Conservation (phyloP, 1,140 invertebrate species). For the Vanessa atalanta region DNA sequence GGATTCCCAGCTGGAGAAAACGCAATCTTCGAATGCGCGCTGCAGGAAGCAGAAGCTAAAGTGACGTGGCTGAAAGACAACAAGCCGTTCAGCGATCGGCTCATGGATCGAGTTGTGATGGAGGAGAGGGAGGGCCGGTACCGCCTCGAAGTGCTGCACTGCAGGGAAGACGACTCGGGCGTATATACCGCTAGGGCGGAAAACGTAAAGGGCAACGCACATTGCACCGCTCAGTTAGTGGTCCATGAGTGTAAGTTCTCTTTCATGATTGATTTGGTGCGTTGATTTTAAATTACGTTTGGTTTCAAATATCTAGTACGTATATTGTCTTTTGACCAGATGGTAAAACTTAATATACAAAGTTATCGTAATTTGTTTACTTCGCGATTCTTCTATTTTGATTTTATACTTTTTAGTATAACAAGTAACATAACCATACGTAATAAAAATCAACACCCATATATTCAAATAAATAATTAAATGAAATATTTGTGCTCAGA, state of each 20-base stretch:
- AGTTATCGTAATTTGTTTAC: too few species aligned
- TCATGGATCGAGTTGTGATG: conserved; percentile 88
- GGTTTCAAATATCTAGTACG: not conserved
- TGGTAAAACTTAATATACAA: too few species aligned
- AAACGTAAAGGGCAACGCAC: conserved; percentile 89
- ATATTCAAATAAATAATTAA: not conserved
- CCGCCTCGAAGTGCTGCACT: conserved; percentile 90
- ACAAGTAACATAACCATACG: too few species aligned
- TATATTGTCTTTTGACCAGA: too few species aligned
- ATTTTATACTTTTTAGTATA: too few species aligned
- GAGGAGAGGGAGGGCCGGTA: conserved; percentile 81
- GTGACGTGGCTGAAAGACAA: conserved; percentile 96
- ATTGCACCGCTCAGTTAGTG: conserved; percentile 91
- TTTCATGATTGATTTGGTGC: conserved; percentile 15
- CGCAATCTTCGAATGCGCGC: conserved; percentile 90
- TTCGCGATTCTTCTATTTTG: too few species aligned
- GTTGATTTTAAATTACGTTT: not conserved
- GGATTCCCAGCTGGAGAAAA: conserved; percentile 89
- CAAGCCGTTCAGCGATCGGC: conserved; percentile 87
- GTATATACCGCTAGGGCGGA: conserved; percentile 95
- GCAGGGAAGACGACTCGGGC: conserved; percentile 90
- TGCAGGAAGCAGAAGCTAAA: conserved; percentile 81
- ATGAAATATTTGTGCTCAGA: not conserved
- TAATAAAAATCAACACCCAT: not conserved
- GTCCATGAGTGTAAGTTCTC: conserved; percentile 89